phyloP scores from a whole-genome alignment of 2,888 invertebrate genomes.

The Adineta ricciae region DNA sequence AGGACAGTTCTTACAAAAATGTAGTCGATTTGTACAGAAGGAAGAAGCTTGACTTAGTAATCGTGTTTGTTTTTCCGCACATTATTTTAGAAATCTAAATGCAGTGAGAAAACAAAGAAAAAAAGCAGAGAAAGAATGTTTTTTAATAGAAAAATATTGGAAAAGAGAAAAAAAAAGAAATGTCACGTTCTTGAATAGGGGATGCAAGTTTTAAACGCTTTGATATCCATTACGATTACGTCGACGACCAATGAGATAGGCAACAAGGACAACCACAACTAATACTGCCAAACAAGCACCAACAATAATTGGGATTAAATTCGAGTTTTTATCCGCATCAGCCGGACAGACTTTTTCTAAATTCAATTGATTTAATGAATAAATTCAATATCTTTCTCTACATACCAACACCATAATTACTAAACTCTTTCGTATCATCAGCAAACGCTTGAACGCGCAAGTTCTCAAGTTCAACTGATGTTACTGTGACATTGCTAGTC shows the following conservation, averaged over 20 bases:
- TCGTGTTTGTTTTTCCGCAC: neutral
- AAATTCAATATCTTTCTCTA: neutral
- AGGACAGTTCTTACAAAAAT: neutral
- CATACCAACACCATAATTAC: constrained; percentile 24
- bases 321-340: constrained; percentile 54
- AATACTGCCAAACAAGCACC: constrained; percentile 81
- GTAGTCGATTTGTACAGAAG: neutral
- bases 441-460: constrained; percentile 25
- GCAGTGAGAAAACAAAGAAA: neutral
- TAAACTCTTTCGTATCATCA: constrained; percentile 7
- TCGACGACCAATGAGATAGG: constrained; percentile 76
- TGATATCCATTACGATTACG: constrained; percentile 33
- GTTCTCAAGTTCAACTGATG: constrained; percentile 21
- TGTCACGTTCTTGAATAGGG: neutral
- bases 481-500: neutral
- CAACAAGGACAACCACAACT: constrained; percentile 77
- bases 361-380: neutral
- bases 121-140: neutral
- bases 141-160: neutral
- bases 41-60: neutral
- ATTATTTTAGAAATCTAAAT: neutral
- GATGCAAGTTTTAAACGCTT: constrained; percentile 23
- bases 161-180: neutral
- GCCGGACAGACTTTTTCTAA: constrained; percentile 40
- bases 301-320: constrained; percentile 90